These are phyloP conservation scores for Philhelius pedissequus DNA, from an alignment of 2,888 invertebrate genomes.

Conservation along the genomic window DNA sequence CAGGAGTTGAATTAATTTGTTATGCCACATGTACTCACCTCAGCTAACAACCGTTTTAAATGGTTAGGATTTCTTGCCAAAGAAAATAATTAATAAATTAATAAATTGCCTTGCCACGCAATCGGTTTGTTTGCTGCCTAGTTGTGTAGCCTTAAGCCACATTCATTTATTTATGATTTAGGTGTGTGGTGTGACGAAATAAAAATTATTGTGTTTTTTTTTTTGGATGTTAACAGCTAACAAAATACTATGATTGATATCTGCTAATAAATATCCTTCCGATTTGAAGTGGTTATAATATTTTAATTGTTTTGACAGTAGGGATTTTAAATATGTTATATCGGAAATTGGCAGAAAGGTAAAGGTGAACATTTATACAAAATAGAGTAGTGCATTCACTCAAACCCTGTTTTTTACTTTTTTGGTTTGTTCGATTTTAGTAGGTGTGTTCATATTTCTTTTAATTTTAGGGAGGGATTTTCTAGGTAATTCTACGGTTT, in stretches of 20 bases:
- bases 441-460: no score
- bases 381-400: no score
- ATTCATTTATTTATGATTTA: constrained; percentile 28
- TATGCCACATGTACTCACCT: constrained; percentile 49
- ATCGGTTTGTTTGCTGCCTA: background rate
- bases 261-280: background rate
- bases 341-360: no score
- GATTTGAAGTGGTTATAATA: background rate
- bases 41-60: constrained; percentile 41
- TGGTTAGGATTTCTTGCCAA: constrained; percentile 17
- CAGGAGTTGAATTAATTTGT: constrained; percentile 40
- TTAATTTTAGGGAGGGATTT: no score
- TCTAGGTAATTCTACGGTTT: no score
- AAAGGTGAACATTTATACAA: no score
- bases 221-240: background rate
- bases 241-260: background rate
- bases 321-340: no score
- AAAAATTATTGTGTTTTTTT: background rate
- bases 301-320: background rate
- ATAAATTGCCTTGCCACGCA: constrained; percentile 44
- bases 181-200: background rate
- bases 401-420: no score
- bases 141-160: background rate
- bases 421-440: no score
- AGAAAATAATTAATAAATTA: constrained; percentile 54